Conservation (phyloP, 1,140 invertebrate genomes). For the Pomacea maculata region DNA sequence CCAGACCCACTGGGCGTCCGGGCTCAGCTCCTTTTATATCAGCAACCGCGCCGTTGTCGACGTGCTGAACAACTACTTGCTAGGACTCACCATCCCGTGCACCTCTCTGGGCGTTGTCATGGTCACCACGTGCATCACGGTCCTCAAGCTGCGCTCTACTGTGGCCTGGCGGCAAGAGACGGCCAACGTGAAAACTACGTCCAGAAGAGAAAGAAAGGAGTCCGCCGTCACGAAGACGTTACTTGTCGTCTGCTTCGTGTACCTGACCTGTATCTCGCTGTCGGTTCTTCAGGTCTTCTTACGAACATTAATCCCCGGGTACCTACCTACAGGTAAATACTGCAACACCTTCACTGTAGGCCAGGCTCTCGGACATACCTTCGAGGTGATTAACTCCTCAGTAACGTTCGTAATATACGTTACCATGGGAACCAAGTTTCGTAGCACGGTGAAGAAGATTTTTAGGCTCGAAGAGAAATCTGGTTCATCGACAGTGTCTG, state of each 20-base stretch:
- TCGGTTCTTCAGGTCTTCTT: background rate
- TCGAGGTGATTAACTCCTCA: constrained; percentile 13
- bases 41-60: constrained; percentile 5
- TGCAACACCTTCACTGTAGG: constrained; percentile 15
- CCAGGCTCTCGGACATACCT: background rate
- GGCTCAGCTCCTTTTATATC: constrained; percentile 3
- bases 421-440: constrained; percentile 14
- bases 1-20: constrained; percentile 2
- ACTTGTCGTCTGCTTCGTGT: constrained; percentile 10
- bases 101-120: constrained; percentile 1
- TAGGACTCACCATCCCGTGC: constrained; percentile 10
- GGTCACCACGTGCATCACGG: constrained; percentile 11
- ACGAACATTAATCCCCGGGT: constrained; percentile 2
- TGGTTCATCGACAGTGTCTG: too few relatives aligned
- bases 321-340: constrained; percentile 11
- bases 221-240: constrained; percentile 11
- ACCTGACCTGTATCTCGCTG: background rate
- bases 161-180: background rate
- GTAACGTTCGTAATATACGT: constrained; percentile 10
- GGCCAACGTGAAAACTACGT: too few relatives aligned
- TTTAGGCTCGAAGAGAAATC: background rate
- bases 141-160: background rate
- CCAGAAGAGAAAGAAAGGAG: too few relatives aligned
- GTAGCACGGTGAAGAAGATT: constrained; percentile 2
- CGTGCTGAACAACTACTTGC: constrained; percentile 15